phyloP scores from a whole-genome alignment of 2,888 invertebrate species.

The Nomada flava region DNA sequence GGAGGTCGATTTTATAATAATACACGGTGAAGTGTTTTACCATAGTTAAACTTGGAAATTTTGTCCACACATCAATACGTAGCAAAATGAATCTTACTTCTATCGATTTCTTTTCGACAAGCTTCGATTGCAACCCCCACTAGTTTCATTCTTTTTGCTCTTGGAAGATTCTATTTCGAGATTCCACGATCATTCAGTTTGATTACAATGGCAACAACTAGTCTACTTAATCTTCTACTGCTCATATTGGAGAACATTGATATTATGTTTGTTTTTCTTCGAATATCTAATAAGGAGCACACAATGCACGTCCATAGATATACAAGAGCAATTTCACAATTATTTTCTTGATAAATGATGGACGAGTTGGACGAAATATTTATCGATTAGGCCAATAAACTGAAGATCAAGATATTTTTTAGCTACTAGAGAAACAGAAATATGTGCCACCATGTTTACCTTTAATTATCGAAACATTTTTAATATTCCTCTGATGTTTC shows the following conservation, averaged over 20 bases:
- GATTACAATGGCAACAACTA: slow-evolving; percentile 3
- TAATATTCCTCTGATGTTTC: background rate
- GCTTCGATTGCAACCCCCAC: background rate
- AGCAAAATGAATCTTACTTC: slow-evolving; percentile 17
- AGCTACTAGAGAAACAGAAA: background rate
- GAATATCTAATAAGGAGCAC: slow-evolving; percentile 8
- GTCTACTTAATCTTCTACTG: background rate
- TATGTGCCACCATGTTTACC: background rate
- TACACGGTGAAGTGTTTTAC: slow-evolving; percentile 11
- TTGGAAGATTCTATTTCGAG: background rate
- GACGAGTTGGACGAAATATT: background rate
- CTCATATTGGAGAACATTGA: background rate
- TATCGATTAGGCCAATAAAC: slow-evolving; percentile 34
- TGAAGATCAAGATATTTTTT: background rate
- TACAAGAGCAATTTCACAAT: background rate
- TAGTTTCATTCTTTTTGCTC: background rate
- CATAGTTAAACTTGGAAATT: slow-evolving; percentile 18
- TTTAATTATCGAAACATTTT: background rate
- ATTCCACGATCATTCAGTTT: background rate
- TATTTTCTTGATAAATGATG: background rate
- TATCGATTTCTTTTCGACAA: slow-evolving; percentile 14
- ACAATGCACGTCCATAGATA: slow-evolving; percentile 6
- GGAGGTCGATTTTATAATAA: slow-evolving; percentile 24
- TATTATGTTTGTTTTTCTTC: background rate
- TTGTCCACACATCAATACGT: background rate